Percentiles rank a stretch among this genome's conserved stretches.
Conservation (phyloP, 1,140 invertebrate species). For the Trichonephila clavata region DNA sequence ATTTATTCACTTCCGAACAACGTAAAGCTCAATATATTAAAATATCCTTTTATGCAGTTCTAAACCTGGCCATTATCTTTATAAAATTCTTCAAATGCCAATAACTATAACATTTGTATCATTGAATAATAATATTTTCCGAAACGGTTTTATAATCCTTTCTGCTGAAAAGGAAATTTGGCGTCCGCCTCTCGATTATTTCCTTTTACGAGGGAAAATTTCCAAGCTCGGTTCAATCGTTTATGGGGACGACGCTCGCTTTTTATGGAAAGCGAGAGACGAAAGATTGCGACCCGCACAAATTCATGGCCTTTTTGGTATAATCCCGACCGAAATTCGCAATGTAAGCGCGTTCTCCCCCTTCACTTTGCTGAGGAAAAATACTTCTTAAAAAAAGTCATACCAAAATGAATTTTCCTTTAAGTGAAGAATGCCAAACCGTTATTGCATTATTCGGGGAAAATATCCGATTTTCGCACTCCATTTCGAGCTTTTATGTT, state of each 20-base stretch:
- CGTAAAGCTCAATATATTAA: background rate
- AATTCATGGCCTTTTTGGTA: constrained; percentile 39
- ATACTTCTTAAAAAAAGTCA: constrained; percentile 7
- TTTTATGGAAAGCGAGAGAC: background rate
- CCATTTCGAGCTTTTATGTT: constrained; percentile 53
- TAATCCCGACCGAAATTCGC: constrained; percentile 30
- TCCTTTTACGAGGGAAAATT: background rate
- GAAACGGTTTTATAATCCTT: background rate
- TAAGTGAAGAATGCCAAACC: constrained; percentile 21
- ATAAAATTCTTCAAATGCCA: background rate
- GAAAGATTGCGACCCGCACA: constrained; percentile 33
- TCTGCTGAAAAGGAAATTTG: background rate
- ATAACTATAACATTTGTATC: background rate
- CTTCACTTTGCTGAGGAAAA: background rate
- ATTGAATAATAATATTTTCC: background rate
- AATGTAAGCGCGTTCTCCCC: constrained; percentile 4
- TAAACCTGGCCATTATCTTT: too few species aligned
- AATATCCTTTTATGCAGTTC: too few species aligned
- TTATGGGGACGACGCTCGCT: background rate
- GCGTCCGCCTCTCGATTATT: background rate
- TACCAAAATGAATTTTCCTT: constrained; percentile 34
- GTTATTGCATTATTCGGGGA: constrained; percentile 47
- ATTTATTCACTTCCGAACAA: background rate
- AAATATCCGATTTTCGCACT: constrained; percentile 47
- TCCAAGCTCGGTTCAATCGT: background rate